Percentiles rank a stretch among this genome's conserved stretches.
These are phyloP conservation scores for Lordiphosa stackelbergi DNA, from an alignment of 1,140 invertebrate species.

Conservation along the genomic window DNA sequence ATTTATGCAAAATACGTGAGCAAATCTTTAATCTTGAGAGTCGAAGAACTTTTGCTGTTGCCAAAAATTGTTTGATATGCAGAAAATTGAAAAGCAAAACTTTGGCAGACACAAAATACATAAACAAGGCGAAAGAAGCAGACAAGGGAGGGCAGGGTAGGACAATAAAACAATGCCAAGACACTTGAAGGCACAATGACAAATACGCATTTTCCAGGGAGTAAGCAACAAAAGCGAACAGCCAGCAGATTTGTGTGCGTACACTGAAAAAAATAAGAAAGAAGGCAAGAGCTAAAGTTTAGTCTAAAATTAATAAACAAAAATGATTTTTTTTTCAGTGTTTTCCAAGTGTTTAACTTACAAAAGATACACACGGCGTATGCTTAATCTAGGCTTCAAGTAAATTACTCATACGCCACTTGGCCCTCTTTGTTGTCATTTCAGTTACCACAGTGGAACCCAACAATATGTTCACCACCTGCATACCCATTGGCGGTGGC, in stretches of 20 bases:
- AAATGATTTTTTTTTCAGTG: conserved; percentile 8
- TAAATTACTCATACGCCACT: conserved; percentile 35
- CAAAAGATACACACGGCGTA: conserved; percentile 11
- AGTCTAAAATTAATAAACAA: too few relatives aligned
- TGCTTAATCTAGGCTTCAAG: conserved; percentile 26
- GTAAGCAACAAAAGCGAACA: conserved; percentile 74
- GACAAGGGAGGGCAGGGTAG: conserved; percentile 8
- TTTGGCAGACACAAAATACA: conserved; percentile 48
- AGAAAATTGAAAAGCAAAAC: conserved; percentile 77
- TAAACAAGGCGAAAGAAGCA: conserved; percentile 43
- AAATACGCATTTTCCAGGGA: conserved; percentile 80
- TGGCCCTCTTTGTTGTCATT: conserved; percentile 24
- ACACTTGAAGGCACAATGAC: conserved; percentile 78
- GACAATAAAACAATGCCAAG: conserved; percentile 45
- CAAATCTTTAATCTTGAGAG: conserved; percentile 63
- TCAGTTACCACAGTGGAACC: conserved; percentile 79
- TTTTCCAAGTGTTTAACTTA: conserved; percentile 6
- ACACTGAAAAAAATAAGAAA: conserved; percentile 14
- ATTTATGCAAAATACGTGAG: conserved; percentile 72
- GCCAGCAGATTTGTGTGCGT: conserved; percentile 59
- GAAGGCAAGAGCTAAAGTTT: too few relatives aligned
- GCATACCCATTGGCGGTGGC: conserved; percentile 78
- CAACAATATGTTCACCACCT: conserved; percentile 79
- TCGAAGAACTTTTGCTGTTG: conserved; percentile 37
- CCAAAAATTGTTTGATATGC: conserved; percentile 63